Evolutionary conservation across 2,113 vertebrate species (phyloP), one percentile per base, ranked within the genome.

Genomic region (Gymnocephalus cernua): DNA sequence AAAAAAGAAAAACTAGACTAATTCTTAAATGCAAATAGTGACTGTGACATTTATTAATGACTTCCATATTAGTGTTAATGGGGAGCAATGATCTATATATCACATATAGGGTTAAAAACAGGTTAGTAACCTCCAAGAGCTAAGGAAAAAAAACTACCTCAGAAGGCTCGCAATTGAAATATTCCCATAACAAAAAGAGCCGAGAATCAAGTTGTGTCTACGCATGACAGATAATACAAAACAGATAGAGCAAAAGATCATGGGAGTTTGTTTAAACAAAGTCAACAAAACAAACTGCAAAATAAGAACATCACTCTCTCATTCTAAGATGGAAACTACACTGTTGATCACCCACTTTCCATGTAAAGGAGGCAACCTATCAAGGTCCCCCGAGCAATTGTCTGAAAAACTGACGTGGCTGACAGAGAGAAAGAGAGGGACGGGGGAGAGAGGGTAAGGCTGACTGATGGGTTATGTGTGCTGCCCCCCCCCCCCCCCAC

Each of bases 381-480:
- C 53, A 75, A 76, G 48, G 59, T 44, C 27, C 68, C 74, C 62
- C 3, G 23, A 57, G 44, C 83, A n/a, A 45, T 41, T 19, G 41
- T 85, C 69, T 73, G 57, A 13, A 35, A 79, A 58, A 54, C 15
- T 69, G 77, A 84, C 59, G 9, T n/a, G 45, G 59, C 72, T 75
- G 77, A 88, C 74, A 73, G 57, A 19, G 27, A 61, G 35, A 35
- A 47, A 23, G 83, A 67, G 62, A 45, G 67, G 79, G 62, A 44
- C 3, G 56, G 53, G 68, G 50, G 68, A 62, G 67, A 54, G 67
- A 54, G 57, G 19, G 56, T 57, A 32, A 82, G 32, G 69, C 89
- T 86, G 89, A 91, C 32, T 77, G 86, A 87, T 70, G 80, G 86
- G 57, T 77, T 50, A 71, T 63, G 63, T 59, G 51, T n/a, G n/a